phyloP scores from a whole-genome alignment of 2,888 invertebrate species.

The Tryphoninae sp. region DNA sequence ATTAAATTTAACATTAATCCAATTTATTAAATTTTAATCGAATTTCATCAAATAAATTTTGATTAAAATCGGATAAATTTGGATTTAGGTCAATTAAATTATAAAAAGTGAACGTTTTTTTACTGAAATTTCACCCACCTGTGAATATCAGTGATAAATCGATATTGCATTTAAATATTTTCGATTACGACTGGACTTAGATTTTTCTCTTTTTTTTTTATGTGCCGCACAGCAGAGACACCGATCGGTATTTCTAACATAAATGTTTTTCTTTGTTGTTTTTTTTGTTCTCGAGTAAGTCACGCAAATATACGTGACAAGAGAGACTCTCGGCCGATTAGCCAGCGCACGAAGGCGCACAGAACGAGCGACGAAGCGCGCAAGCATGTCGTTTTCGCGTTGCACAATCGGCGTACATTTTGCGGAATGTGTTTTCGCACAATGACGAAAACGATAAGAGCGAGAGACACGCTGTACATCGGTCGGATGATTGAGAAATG shows the following conservation, averaged over 20 bases:
- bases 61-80: too few species aligned
- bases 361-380: conserved; percentile 33
- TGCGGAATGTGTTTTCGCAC: conserved; percentile 20
- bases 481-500: background rate
- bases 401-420: conserved; percentile 25
- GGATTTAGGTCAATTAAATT: too few species aligned
- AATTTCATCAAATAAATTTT: too few species aligned
- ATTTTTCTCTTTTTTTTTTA: too few species aligned
- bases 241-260: background rate
- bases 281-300: conserved; percentile 18
- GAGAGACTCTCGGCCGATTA: conserved; percentile 18
- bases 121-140: too few species aligned
- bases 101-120: too few species aligned
- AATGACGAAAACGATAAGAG: conserved; percentile 13
- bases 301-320: conserved; percentile 32
- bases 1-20: too few species aligned
- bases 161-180: too few species aligned
- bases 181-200: too few species aligned
- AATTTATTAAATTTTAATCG: too few species aligned
- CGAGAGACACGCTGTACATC: background rate
- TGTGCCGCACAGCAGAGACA: background rate
- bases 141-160: too few species aligned
- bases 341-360: conserved; percentile 1
- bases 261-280: background rate
- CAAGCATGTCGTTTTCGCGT: conserved; percentile 10